A percentile compares a stretch with the other conserved stretches of the same genome.
Conservation (phyloP, 2,113 vertebrate species). For the Riparia riparia region DNA sequence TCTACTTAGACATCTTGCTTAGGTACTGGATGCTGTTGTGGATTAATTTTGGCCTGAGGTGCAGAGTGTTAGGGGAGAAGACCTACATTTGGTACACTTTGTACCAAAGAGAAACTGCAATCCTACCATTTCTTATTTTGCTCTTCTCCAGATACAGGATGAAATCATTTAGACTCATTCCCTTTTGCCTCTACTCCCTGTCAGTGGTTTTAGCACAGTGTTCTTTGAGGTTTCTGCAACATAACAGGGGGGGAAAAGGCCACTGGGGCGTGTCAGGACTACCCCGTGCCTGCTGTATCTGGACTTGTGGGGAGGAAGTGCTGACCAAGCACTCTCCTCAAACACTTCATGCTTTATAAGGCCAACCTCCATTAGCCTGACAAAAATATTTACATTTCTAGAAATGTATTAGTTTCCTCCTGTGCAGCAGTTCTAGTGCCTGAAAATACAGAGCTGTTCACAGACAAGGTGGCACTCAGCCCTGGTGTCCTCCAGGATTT, state of each 20-base stretch:
- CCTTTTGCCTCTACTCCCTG: not conserved
- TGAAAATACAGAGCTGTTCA: not conserved
- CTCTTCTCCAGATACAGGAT: not conserved
- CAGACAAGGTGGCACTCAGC: not conserved
- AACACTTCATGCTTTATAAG: not conserved
- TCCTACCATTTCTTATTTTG: not conserved
- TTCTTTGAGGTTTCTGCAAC: not conserved
- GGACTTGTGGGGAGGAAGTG: not conserved
- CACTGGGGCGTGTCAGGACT: not conserved
- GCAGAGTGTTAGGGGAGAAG: not conserved
- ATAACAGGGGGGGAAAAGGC: not conserved
- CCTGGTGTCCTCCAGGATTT: not conserved
- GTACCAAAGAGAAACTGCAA: not conserved
- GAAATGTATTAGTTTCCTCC: not conserved
- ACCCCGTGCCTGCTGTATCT: not conserved
- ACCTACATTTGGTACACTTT: not conserved
- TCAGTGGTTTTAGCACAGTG: not conserved
- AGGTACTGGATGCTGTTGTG: not conserved
- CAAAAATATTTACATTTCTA: conserved; percentile 22
- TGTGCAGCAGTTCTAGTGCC: not conserved
- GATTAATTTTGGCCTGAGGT: not conserved
- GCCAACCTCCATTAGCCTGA: not conserved
- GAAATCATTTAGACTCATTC: not conserved
- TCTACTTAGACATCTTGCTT: not conserved
- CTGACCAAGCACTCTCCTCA: not conserved